phyloP scores from a whole-genome alignment of 2,113 vertebrate species.

The Sorex fumeus region DNA sequence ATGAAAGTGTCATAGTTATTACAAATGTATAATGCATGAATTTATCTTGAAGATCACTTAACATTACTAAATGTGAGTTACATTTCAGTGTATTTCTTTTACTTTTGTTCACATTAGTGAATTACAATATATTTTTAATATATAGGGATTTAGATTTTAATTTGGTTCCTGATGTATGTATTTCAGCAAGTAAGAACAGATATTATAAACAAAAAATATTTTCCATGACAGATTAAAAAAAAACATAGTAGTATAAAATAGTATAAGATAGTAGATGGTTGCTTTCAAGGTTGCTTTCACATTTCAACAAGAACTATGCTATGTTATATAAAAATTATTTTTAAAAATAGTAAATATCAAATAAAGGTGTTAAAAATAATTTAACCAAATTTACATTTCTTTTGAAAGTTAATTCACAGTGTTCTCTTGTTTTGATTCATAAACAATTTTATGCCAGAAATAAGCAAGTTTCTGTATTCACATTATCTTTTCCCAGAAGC shows the following conservation, averaged over 20 bases:
- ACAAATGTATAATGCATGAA: background rate
- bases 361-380: conserved; percentile 23
- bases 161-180: background rate
- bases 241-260: background rate
- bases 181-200: background rate
- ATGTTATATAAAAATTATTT: background rate
- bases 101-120: conserved; percentile 13
- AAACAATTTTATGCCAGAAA: conserved; percentile 48
- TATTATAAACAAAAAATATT: conserved; percentile 20
- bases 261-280: background rate
- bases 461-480: conserved; percentile 23
- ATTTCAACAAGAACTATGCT: conserved; percentile 26
- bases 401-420: conserved; percentile 15
- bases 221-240: conserved; percentile 29
- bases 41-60: background rate
- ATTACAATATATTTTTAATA: conserved; percentile 31
- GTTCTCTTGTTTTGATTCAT: conserved; percentile 36
- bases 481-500: conserved; percentile 31
- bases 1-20: background rate
- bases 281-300: conserved; percentile 43
- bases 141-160: background rate
- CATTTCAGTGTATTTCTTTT: background rate
- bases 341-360: conserved; percentile 56
- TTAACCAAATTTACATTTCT: background rate
- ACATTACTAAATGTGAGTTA: background rate